These are phyloP conservation scores for Ornithorhynchus anatinus DNA, from an alignment of 2,113 vertebrate species.

Conservation along the genomic window DNA sequence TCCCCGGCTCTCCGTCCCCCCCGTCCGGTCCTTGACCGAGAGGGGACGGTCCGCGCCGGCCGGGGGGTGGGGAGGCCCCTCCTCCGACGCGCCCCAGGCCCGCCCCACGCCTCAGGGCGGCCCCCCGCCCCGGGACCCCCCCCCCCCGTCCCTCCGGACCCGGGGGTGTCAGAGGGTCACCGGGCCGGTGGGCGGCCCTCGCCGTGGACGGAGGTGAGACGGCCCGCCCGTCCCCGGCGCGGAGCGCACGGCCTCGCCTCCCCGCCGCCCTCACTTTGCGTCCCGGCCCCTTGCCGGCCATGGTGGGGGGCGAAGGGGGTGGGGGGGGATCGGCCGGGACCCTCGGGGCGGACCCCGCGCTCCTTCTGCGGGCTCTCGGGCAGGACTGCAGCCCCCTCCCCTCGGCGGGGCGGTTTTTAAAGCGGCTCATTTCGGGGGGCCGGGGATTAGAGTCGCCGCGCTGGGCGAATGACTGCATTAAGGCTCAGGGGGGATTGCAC, in stretches of 20 bases:
- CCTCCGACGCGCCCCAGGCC: neutral
- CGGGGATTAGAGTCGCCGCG: constrained; percentile 86
- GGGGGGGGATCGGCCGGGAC: constrained; percentile 43
- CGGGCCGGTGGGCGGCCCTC: neutral
- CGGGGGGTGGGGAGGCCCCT: neutral
- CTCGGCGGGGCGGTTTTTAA: constrained; percentile 78
- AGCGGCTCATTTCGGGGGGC: constrained; percentile 77
- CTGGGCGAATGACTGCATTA: constrained; percentile 85
- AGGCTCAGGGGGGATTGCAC: constrained; percentile 86
- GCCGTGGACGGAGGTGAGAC: neutral
- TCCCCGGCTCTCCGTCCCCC: neutral
- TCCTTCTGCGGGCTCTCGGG: constrained; percentile 48
- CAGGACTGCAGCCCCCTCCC: constrained; percentile 66
- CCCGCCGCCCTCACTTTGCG: constrained; percentile 81
- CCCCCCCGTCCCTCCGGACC: neutral
- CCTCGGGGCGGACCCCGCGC: neutral
- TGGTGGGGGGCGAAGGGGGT: constrained; percentile 47
- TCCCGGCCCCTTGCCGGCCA: constrained; percentile 92
- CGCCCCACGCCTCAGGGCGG: neutral
- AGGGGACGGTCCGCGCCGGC: neutral
- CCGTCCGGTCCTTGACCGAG: no score
- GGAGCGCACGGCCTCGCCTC: constrained; percentile 36
- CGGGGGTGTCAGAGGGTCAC: no score
- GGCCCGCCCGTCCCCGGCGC: neutral
- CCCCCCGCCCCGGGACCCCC: neutral